These are phyloP conservation scores for Myripristis jacobus DNA, from an alignment of 2,797 vertebrate species.

Conservation along the genomic window DNA sequence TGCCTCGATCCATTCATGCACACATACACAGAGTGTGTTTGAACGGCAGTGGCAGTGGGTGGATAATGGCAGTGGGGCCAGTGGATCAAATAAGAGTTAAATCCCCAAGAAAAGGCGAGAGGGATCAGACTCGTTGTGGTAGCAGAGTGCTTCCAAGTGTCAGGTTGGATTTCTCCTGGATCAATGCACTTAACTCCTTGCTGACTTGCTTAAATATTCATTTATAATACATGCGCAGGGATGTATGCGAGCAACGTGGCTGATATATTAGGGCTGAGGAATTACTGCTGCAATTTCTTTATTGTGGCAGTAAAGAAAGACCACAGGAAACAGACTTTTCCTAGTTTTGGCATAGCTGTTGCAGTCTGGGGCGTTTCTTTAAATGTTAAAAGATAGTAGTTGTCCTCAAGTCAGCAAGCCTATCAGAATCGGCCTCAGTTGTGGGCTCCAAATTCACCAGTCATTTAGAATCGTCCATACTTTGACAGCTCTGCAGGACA, in stretches of 20 bases:
- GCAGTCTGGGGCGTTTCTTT: no score
- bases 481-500: no score
- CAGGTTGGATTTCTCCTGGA: slow-evolving; percentile 42
- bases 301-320: no score
- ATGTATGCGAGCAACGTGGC: neutral
- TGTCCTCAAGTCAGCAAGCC: no score
- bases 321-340: no score
- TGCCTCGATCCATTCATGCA: neutral
- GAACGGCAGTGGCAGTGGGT: neutral
- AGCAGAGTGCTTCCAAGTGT: slow-evolving; percentile 24
- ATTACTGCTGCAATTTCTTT: no score
- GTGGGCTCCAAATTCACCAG: no score
- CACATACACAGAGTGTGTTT: neutral
- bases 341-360: no score
- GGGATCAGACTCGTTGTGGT: neutral
- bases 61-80: slow-evolving; percentile 7
- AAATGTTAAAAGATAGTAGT: no score
- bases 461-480: no score
- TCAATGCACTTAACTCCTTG: slow-evolving; percentile 40
- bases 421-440: no score
- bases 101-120: slow-evolving; percentile 8
- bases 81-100: slow-evolving; percentile 33
- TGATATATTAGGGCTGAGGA: neutral
- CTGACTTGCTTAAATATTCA: slow-evolving; percentile 31
- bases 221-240: slow-evolving; percentile 46